Conservation (phyloP, 2,797 vertebrate genomes). For the Chaunax sp. region DNA sequence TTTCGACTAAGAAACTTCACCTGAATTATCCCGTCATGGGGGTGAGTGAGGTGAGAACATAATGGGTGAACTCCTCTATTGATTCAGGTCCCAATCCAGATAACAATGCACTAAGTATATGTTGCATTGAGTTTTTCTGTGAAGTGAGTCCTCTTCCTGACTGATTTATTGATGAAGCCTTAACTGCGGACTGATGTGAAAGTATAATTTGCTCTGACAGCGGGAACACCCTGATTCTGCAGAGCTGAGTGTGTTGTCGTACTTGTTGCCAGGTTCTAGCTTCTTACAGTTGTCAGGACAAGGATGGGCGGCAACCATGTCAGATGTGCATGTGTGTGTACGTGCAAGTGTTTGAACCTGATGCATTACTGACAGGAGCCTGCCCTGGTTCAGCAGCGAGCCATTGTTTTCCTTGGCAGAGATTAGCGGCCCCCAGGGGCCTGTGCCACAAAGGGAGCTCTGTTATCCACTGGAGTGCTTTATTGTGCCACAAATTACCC, state of each 20-base stretch:
- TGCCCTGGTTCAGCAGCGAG: slow-evolving; percentile 87
- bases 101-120: too few species aligned
- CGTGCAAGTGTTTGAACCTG: slow-evolving; percentile 72
- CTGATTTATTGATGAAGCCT: neutral
- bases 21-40: too few species aligned
- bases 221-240: slow-evolving; percentile 27
- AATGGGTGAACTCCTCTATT: too few species aligned
- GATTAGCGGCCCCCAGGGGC: slow-evolving; percentile 91
- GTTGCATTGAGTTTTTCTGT: too few species aligned
- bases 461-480: slow-evolving; percentile 93
- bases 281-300: slow-evolving; percentile 67
- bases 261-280: slow-evolving; percentile 82
- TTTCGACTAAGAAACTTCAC: too few species aligned
- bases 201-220: slow-evolving; percentile 20
- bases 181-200: neutral
- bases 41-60: too few species aligned
- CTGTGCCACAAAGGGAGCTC: slow-evolving; percentile 93
- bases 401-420: slow-evolving; percentile 97
- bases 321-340: slow-evolving; percentile 20
- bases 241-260: slow-evolving; percentile 10
- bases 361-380: slow-evolving; percentile 88
- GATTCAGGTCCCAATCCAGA: too few species aligned
- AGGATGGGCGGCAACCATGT: slow-evolving; percentile 35
- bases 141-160: too few species aligned
- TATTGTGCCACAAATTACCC: slow-evolving; percentile 96